A percentile compares a stretch with the other conserved stretches of the same genome.
phyloP scores from a whole-genome alignment of 2,888 invertebrate species.

The Agonopterix alstromeriana region DNA sequence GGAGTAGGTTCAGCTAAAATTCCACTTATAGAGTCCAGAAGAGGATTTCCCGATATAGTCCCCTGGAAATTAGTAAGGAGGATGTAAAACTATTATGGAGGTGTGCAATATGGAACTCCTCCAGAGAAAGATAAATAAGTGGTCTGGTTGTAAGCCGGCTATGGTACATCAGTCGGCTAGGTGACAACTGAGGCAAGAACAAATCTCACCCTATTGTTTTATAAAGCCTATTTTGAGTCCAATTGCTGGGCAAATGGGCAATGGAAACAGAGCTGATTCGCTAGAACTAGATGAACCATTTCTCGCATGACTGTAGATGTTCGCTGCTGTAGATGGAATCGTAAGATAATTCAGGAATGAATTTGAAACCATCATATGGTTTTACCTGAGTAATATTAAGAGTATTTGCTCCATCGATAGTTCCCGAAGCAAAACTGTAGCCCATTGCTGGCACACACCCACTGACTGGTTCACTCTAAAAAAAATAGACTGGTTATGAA shows the following conservation, averaged over 20 bases:
- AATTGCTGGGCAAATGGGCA: too few species aligned
- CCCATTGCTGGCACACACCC: conserved; percentile 88
- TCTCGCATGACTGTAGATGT: too few species aligned
- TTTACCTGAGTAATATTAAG: conserved; percentile 81
- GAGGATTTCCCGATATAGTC: conserved; percentile 77
- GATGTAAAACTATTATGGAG: neutral
- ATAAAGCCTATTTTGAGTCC: too few species aligned
- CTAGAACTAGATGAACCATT: neutral
- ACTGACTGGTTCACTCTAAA: conserved; percentile 63
- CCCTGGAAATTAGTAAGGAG: conserved; percentile 58
- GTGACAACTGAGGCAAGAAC: too few species aligned
- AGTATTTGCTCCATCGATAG: conserved; percentile 86
- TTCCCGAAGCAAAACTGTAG: conserved; percentile 91
- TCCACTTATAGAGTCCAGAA: conserved; percentile 82
- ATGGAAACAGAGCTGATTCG: neutral
- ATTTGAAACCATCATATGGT: too few species aligned
- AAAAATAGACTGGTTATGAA: conserved; percentile 1
- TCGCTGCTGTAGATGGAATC: too few species aligned
- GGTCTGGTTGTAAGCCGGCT: neutral
- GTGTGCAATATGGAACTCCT: too few species aligned
- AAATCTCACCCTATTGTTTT: too few species aligned
- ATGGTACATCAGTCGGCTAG: too few species aligned
- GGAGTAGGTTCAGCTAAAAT: conserved; percentile 77
- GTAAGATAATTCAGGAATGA: too few species aligned
- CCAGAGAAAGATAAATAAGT: neutral